phyloP scores from a whole-genome alignment of 2,888 invertebrate genomes.

The Creontiades dilutus region DNA sequence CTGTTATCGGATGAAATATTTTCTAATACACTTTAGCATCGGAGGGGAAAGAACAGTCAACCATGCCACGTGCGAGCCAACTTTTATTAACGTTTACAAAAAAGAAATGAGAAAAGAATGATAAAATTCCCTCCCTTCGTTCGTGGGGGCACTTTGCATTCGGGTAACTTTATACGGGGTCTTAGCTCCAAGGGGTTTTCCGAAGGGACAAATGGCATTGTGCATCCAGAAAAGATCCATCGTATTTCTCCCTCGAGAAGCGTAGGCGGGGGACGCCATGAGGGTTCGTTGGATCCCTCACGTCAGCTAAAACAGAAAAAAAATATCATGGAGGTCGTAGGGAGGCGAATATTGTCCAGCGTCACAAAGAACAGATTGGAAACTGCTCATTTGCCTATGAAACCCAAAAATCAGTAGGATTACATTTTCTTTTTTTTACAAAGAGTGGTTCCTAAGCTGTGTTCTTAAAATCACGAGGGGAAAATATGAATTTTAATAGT shows the following conservation, averaged over 20 bases:
- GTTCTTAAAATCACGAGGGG: too few relatives aligned
- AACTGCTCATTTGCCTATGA: slow-evolving; percentile 11
- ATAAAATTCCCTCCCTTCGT: background rate
- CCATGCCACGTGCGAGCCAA: slow-evolving; percentile 38
- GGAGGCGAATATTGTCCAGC: background rate
- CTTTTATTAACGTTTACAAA: slow-evolving; percentile 42
- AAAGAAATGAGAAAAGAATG: slow-evolving; percentile 22
- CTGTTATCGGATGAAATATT: slow-evolving; percentile 10
- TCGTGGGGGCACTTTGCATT: slow-evolving; percentile 13
- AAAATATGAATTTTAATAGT: too few relatives aligned
- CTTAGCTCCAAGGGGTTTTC: background rate
- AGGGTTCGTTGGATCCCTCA: background rate
- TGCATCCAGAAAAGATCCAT: slow-evolving; percentile 35
- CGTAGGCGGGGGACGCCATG: slow-evolving; percentile 28
- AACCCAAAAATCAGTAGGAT: background rate
- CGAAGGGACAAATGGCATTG: slow-evolving; percentile 44
- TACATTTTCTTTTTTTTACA: background rate
- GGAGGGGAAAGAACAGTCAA: background rate
- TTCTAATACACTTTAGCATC: slow-evolving; percentile 14
- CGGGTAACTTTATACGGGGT: slow-evolving; percentile 43
- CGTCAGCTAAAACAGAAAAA: background rate
- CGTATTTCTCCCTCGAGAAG: slow-evolving; percentile 11
- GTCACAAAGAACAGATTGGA: background rate
- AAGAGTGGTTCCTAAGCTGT: too few relatives aligned
- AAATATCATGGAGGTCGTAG: slow-evolving; percentile 15